phyloP scores from a whole-genome alignment of 2,797 vertebrate species.

The Lithobates sylvaticus region DNA sequence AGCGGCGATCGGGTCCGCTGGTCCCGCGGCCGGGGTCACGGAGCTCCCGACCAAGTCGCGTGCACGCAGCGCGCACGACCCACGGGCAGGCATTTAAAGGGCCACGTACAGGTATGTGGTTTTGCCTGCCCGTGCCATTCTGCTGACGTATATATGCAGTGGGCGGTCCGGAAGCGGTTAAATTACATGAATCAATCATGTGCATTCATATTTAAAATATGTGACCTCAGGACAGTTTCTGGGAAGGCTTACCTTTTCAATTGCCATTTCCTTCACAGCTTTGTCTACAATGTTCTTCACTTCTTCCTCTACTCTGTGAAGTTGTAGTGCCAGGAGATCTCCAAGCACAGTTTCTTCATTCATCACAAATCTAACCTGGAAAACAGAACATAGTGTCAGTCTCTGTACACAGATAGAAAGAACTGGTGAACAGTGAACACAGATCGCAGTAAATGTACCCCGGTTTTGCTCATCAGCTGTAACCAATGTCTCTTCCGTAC shows the following conservation, averaged over 20 bases:
- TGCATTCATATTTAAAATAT: no score
- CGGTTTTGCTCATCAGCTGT: conserved; percentile 79
- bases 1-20: no score
- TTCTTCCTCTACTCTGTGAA: conserved; percentile 82
- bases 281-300: conserved; percentile 84
- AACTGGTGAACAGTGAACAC: neutral
- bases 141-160: no score
- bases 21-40: no score
- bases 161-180: no score
- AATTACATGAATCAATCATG: no score
- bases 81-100: no score
- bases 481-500: conserved; percentile 79
- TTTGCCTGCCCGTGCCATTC: no score
- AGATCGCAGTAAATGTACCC: conserved; percentile 60
- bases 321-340: conserved; percentile 80
- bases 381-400: conserved; percentile 44
- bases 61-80: no score
- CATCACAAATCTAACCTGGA: conserved; percentile 81
- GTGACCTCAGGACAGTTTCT: no score
- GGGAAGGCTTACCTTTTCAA: conserved; percentile 66
- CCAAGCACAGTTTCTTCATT: conserved; percentile 79
- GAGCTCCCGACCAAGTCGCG: no score
- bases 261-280: conserved; percentile 81
- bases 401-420: neutral
- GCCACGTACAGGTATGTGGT: no score